Base-by-base conservation (phyloP, 2,888 invertebrate genomes). In the Hedya salicella region DNA sequence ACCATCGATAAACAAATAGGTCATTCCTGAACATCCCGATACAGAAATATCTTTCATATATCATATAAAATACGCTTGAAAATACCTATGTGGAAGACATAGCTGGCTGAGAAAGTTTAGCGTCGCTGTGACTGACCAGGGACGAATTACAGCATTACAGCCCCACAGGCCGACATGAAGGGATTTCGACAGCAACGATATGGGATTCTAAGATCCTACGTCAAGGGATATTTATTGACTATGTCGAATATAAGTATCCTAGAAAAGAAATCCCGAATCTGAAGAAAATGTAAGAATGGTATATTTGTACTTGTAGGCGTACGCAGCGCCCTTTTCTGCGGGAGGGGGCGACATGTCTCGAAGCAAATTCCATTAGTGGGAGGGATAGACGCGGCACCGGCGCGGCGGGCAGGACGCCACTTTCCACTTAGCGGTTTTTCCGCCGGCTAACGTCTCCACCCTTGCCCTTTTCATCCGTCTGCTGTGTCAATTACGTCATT, bases 361-460 rank as follows among this genome's bases (percentile, higher is more conserved):
- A 73, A 80, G 77, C 72, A 82, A 85, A 85, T 83, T 84, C 79
- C 79, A 85, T 86, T 85, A 86, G 78, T 70, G 69, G 68, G 60
- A 65, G 73, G 76, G 71, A 69, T 73, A 74, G 74, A 73, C 71
- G 76, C 74, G 73, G 76, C 80, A 75, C 72, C 70, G 75, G 71
- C 78, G 78, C 70, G 75, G 71, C 78, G 78, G 79, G 75, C 77
- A 66, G 70, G 69, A 70, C 68, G 69, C 62, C 68, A 66, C 74
- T 80, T 80, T 78, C 76, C 83, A 83, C 80, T 84, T 83, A 81
- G 79, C 71, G 78, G 75, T 78, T 81, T 80, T 80, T 80, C 80
- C 75, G 73, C 60, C 74, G 72, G 74, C 75, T 54, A 61, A 66
- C 53, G 61, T 66, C 53, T 54, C 48, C 66, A 61, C 78, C 60